Evolutionary conservation across 2,113 vertebrate species (phyloP).

Genomic region (Salvelinus alpinus): DNA sequence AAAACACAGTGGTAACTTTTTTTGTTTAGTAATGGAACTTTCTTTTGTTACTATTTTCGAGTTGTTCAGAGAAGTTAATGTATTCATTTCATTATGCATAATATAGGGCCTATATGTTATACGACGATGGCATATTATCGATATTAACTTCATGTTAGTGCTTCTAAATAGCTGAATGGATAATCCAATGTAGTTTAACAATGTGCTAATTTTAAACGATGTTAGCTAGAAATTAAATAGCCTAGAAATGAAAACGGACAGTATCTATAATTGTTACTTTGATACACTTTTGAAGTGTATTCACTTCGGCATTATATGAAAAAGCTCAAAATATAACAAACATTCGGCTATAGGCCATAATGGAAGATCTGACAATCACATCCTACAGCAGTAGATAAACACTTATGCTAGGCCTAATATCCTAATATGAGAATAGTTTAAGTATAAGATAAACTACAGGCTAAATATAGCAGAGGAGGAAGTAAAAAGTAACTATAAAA

Average conservation of each 20-base stretch:
- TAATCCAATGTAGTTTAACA: background rate
- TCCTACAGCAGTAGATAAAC: background rate
- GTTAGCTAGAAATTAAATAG: too few relatives aligned
- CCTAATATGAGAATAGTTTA: background rate
- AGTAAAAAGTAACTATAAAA: background rate
- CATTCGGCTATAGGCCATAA: background rate
- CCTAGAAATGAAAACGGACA: too few relatives aligned
- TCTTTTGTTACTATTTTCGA: background rate
- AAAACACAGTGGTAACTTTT: background rate
- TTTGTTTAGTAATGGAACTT: background rate
- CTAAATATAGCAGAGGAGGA: background rate
- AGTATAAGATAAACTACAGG: background rate
- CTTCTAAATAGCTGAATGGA: background rate
- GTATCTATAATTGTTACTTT: background rate
- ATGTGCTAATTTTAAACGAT: background rate
- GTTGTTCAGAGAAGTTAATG: background rate
- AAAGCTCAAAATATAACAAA: background rate
- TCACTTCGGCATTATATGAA: background rate
- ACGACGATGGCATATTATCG: background rate
- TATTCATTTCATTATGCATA: background rate
- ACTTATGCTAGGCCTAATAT: background rate
- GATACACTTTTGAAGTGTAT: too few relatives aligned
- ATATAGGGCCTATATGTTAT: background rate
- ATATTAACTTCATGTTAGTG: background rate
- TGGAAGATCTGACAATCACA: background rate